Percentiles rank a stretch among this genome's conserved stretches.
These are phyloP conservation scores for Chaenodraco wilsoni DNA, from an alignment of 2,797 vertebrate species.

Conservation along the genomic window DNA sequence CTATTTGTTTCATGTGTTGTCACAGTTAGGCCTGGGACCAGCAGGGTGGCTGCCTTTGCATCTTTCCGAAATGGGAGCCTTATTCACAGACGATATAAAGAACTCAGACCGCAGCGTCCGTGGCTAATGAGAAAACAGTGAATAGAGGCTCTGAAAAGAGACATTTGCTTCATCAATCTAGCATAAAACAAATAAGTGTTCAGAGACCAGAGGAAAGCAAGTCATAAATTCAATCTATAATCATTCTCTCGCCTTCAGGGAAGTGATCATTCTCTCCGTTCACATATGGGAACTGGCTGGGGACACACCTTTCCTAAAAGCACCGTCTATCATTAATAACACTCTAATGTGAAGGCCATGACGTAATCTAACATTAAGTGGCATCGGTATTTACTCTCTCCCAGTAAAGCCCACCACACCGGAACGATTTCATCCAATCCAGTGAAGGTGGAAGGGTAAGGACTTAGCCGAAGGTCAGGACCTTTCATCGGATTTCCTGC, in stretches of 20 bases:
- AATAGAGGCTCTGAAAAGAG: constrained; percentile 55
- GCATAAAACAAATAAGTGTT: constrained; percentile 27
- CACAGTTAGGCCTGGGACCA: constrained; percentile 37
- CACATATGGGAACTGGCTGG: constrained; percentile 27
- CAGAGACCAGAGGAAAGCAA: constrained; percentile 44
- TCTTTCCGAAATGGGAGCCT: constrained; percentile 36
- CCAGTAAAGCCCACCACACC: constrained; percentile 12
- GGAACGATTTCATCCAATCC: constrained; percentile 41
- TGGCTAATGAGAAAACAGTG: constrained; percentile 69
- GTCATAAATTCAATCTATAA: constrained; percentile 65
- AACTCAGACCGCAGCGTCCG: constrained; percentile 40
- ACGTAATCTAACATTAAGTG: constrained; percentile 42
- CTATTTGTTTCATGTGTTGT: constrained; percentile 64
- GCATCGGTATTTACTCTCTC: constrained; percentile 42
- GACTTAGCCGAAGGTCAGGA: constrained; percentile 67
- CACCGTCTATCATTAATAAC: constrained; percentile 56
- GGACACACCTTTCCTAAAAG: constrained; percentile 46
- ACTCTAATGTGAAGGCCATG: constrained; percentile 42
- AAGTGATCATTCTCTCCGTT: constrained; percentile 59
- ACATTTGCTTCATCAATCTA: constrained; percentile 43
- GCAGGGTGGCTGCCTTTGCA: constrained; percentile 37
- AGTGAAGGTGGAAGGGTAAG: constrained; percentile 49
- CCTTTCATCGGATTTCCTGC: constrained; percentile 74
- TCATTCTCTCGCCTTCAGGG: constrained; percentile 60
- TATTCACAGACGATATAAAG: constrained; percentile 47